Conservation (phyloP, 2,113 vertebrate species). For the Lanius ludovicianus region DNA sequence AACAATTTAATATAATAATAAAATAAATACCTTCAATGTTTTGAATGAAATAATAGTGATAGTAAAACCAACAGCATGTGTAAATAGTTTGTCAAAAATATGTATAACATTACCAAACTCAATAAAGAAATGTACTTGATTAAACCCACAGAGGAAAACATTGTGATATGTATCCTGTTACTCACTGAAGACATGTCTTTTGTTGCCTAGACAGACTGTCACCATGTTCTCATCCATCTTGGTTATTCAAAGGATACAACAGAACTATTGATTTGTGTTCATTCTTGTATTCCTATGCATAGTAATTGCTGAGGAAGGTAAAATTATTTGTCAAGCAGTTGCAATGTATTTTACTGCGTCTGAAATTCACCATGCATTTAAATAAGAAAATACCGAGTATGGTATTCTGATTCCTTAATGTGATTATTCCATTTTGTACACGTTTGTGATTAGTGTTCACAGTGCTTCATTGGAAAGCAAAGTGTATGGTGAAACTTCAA, state of each 20-base stretch:
- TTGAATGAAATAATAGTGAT: not conserved
- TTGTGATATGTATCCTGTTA: slow-evolving; percentile 61
- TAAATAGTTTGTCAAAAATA: not conserved
- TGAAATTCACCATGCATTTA: not conserved
- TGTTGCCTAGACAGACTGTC: slow-evolving; percentile 58
- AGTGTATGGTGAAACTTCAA: not conserved
- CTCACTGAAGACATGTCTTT: slow-evolving; percentile 57
- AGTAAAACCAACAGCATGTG: not conserved
- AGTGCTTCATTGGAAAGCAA: not conserved
- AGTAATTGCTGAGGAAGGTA: slow-evolving; percentile 1
- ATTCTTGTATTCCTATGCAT: slow-evolving; percentile 12
- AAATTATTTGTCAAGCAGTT: not conserved
- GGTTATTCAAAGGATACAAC: slow-evolving; percentile 68
- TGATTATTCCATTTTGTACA: not conserved
- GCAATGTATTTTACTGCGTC: not conserved
- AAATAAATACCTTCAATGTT: not conserved
- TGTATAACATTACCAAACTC: not conserved
- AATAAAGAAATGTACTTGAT: not conserved
- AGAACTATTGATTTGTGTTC: slow-evolving; percentile 76
- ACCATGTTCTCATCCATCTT: slow-evolving; percentile 67
- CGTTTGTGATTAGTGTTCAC: not conserved
- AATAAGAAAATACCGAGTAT: not conserved
- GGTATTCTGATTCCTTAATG: not conserved
- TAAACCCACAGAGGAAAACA: slow-evolving; percentile 32
- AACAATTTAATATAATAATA: not conserved